phyloP scores from a whole-genome alignment of 2,888 invertebrate species.

The Lasioglossum morio region DNA sequence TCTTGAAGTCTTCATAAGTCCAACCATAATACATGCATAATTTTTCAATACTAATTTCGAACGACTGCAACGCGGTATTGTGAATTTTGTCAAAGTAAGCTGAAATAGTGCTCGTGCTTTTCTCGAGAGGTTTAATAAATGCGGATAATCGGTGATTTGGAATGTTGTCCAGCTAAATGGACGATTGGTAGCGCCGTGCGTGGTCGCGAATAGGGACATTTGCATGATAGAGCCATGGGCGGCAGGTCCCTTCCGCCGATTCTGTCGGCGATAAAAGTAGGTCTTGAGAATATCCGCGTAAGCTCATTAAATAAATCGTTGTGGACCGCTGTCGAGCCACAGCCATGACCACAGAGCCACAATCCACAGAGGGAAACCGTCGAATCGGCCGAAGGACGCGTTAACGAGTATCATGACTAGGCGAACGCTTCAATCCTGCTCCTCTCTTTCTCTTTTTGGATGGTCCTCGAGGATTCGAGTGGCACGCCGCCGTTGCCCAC shows the following conservation, averaged over 20 bases:
- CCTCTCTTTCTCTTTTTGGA: slow-evolving; percentile 15
- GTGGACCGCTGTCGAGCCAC: slow-evolving; percentile 32
- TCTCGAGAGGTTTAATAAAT: background rate
- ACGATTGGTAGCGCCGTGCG: background rate
- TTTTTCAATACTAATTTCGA: background rate
- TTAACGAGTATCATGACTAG: slow-evolving; percentile 66
- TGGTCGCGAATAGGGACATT: background rate
- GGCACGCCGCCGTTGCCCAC: slow-evolving; percentile 29
- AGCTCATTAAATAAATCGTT: slow-evolving; percentile 65
- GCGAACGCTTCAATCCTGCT: slow-evolving; percentile 29
- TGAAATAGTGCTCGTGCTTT: background rate
- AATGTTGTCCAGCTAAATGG: too few species aligned
- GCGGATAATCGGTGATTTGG: background rate
- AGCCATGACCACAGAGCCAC: slow-evolving; percentile 3
- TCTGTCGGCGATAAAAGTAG: slow-evolving; percentile 52
- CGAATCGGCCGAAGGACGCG: slow-evolving; percentile 51
- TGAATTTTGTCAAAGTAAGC: background rate
- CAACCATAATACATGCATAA: background rate
- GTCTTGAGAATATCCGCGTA: slow-evolving; percentile 42
- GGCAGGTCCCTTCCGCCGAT: slow-evolving; percentile 36
- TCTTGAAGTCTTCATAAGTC: background rate
- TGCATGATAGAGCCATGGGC: slow-evolving; percentile 50
- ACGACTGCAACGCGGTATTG: background rate
- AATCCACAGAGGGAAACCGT: slow-evolving; percentile 33
- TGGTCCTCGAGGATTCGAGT: slow-evolving; percentile 53